Evolutionary conservation across 2,888 invertebrate species (phyloP).

Genomic region (Eristalinus sepulchralis): DNA sequence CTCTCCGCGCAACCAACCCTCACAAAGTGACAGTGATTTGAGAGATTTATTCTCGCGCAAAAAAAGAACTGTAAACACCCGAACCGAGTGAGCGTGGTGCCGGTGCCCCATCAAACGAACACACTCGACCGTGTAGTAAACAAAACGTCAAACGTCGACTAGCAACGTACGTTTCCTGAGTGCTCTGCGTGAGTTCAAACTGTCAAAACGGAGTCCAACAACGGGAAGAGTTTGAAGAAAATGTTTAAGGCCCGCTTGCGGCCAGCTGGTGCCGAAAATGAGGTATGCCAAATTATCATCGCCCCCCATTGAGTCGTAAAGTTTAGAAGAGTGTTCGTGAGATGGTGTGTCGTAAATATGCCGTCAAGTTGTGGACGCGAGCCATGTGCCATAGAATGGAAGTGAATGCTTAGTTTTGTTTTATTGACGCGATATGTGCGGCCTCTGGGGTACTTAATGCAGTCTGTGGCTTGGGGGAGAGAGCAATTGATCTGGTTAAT

Average conservation of each 20-base stretch:
- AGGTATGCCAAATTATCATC: slow-evolving; percentile 75
- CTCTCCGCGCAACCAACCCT: not conserved
- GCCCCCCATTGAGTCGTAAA: not conserved
- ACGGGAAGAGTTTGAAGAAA: slow-evolving; percentile 75
- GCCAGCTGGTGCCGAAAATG: slow-evolving; percentile 76
- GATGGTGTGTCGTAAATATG: not conserved
- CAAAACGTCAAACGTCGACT: not conserved
- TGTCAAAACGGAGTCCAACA: slow-evolving; percentile 76
- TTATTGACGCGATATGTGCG: not conserved
- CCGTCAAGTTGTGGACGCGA: not conserved
- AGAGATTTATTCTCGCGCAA: not conserved
- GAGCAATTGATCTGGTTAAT: not conserved
- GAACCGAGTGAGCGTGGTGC: not conserved
- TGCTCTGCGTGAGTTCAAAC: slow-evolving; percentile 31
- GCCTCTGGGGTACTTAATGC: not conserved
- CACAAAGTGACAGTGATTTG: slow-evolving; percentile 1
- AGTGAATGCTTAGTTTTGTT: not conserved
- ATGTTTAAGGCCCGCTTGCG: slow-evolving; percentile 79
- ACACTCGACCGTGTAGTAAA: not conserved
- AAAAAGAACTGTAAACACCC: not conserved
- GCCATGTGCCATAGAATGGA: not conserved
- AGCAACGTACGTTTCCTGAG: not conserved
- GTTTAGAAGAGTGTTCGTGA: not conserved
- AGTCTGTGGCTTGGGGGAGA: not conserved
- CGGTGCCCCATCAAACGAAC: not conserved